Base-by-base conservation (phyloP, 2,888 invertebrate genomes). In the Drosophila percnosoma region DNA sequence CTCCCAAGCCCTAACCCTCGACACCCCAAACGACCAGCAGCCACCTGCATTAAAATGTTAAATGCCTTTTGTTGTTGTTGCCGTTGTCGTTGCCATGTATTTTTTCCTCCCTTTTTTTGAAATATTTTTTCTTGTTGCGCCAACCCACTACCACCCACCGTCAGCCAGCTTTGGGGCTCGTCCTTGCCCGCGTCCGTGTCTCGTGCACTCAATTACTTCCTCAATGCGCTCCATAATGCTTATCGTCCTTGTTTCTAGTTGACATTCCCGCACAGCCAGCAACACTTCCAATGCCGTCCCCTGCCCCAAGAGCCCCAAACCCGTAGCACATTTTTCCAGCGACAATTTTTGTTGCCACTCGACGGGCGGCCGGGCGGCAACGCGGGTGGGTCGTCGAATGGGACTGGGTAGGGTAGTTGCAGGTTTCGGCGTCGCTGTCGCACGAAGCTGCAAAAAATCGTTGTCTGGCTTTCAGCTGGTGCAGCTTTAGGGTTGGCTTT, bases 181-280 rank as follows among this genome's bases (percentile, higher is more conserved):
- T 82, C 84, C 83, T 83, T 86, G 83, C 81, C 78, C 75, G 78
- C 82, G 66, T 78, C 81, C 73, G 83, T 85, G 86, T 89, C 83
- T 82, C 84, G 82, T 89, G 80, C 90, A 88, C 84, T 84, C 89
- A 91, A 91, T 89, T 89, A 90, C 90, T 90, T 89, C 90, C 91
- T 90, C 90, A 89, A 90, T 89, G 91, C 91, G 87, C 91, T 89
- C 86, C 87, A 89, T 89, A 89, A 91, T 90, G 91, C 89, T 89
- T 89, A 84, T 89, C 90, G 90, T 90, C 90, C 90, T 91, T 90
- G 91, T 90, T 88, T 86, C 88, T 89, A 85, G 89, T 89, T 90
- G 90, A 87, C 87, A 87, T 90, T 90, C 89, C 85, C 90, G 55
- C 87, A 87, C 87, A 85, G 75, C 86, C 78, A 84, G 83, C 75